Conservation (phyloP, 1,140 invertebrate genomes). For the Thaumatotibia leucotreta region DNA sequence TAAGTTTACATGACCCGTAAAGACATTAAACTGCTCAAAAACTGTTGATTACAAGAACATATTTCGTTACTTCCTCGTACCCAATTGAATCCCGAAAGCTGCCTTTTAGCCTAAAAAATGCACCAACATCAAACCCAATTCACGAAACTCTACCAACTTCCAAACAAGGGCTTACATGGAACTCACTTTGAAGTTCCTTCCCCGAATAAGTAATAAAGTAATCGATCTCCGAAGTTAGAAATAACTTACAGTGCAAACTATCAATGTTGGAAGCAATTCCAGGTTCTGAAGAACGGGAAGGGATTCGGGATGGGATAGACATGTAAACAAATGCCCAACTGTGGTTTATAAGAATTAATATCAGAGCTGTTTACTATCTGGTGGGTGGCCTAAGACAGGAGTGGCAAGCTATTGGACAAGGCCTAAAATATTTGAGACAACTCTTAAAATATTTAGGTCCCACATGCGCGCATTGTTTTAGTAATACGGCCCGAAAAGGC, state of each 20-base stretch:
- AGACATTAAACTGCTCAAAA: no score
- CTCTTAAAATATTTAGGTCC: no score
- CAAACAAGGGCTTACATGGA: neutral
- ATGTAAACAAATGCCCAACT: neutral
- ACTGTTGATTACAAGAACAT: no score
- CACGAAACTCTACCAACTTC: neutral
- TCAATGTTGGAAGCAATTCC: neutral
- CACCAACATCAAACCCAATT: neutral
- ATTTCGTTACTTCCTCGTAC: no score
- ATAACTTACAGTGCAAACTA: neutral
- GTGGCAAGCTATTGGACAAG: no score
- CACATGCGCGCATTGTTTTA: no score
- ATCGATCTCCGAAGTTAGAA: neutral
- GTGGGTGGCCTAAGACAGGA: neutral
- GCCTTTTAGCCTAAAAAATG: neutral
- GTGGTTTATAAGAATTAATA: constrained; percentile 6
- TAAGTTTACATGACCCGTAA: no score
- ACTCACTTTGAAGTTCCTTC: neutral
- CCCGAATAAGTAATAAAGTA: neutral
- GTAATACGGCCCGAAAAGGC: no score
- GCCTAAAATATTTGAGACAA: no score
- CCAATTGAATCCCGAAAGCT: neutral
- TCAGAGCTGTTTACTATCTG: neutral
- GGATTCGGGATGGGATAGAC: neutral
- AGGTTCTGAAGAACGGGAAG: neutral